Conservation (phyloP, 1,140 invertebrate genomes). For the Amphibalanus amphitrite region DNA sequence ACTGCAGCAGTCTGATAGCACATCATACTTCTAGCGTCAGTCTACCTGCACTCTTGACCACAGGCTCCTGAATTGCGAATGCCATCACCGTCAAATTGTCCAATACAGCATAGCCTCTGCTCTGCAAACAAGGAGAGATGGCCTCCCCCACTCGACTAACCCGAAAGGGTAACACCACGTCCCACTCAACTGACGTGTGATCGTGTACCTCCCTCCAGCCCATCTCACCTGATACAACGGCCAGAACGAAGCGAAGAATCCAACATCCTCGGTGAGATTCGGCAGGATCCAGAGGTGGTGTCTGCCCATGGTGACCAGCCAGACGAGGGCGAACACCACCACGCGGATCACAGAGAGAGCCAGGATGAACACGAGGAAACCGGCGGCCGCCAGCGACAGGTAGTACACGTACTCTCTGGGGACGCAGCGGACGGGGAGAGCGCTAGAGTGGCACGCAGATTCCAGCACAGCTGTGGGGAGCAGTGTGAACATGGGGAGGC, state of each 20-base stretch:
- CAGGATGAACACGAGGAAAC: constrained; percentile 84
- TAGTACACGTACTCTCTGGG: constrained; percentile 85
- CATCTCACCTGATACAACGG: constrained; percentile 74
- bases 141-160: constrained; percentile 7
- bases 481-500: too few species aligned
- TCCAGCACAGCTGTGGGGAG: too few species aligned
- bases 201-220: too few species aligned
- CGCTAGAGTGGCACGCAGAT: too few species aligned
- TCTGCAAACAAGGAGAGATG: constrained; percentile 8
- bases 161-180: constrained; percentile 10
- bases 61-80: too few species aligned
- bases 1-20: too few species aligned
- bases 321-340: constrained; percentile 80
- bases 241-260: constrained; percentile 96
- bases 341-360: constrained; percentile 69
- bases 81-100: too few species aligned
- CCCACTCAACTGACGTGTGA: constrained; percentile 8
- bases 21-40: too few species aligned
- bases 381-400: constrained; percentile 79
- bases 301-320: constrained; percentile 69
- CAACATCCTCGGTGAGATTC: constrained; percentile 95
- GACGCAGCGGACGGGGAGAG: constrained; percentile 16
- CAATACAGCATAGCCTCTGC: too few species aligned
- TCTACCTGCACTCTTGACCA: too few species aligned
- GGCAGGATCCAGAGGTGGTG: constrained; percentile 94